phyloP scores from a whole-genome alignment of 2,113 vertebrate genomes.

The Scartelaos histophorus region DNA sequence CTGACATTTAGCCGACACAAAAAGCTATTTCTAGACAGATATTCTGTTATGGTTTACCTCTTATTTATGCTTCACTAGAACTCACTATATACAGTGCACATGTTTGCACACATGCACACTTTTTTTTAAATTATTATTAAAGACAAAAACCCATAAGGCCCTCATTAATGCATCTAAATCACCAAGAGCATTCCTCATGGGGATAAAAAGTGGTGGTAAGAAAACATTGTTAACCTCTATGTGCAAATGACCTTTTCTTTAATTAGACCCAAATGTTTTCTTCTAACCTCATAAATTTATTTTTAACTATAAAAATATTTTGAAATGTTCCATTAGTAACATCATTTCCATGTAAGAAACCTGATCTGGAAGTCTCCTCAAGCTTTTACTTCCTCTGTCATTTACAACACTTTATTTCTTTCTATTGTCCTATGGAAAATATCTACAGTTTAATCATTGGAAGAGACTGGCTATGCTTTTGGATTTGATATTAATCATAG shows the following conservation, averaged over 20 bases:
- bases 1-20: constrained; percentile 50
- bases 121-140: not conserved
- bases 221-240: constrained; percentile 10
- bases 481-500: no score
- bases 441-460: not conserved
- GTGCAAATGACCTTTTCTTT: not conserved
- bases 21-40: constrained; percentile 37
- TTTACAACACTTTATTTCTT: not conserved
- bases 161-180: not conserved
- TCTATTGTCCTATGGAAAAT: no score
- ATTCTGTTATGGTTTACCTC: constrained; percentile 17
- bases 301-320: not conserved
- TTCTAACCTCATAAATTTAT: not conserved
- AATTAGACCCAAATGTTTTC: constrained; percentile 1
- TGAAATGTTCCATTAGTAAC: not conserved
- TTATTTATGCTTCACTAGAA: constrained; percentile 12
- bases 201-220: not conserved
- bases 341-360: not conserved
- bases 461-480: not conserved
- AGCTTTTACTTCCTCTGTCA: not conserved
- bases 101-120: no score
- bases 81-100: not conserved
- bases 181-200: not conserved
- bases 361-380: not conserved
- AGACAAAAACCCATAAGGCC: not conserved